A percentile compares a stretch with the other conserved stretches of the same genome.
phyloP scores from a whole-genome alignment of 1,140 invertebrate species.

The Cyrtorhinus lividipennis region DNA sequence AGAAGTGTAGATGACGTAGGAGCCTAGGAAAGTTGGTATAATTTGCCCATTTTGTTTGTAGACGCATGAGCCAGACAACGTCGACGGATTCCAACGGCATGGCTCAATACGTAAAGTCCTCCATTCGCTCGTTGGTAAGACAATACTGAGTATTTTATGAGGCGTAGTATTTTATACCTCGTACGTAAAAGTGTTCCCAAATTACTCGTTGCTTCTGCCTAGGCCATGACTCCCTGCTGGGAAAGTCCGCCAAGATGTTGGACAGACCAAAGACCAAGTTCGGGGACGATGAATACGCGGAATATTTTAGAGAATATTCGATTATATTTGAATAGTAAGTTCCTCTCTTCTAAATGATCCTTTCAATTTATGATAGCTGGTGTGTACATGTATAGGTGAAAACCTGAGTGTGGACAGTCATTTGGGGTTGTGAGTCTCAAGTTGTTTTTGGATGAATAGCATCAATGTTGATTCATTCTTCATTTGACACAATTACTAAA shows the following conservation, averaged over 20 bases:
- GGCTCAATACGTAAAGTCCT: background rate
- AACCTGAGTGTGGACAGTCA: too few species aligned
- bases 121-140: slow-evolving; percentile 4
- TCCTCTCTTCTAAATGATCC: too few species aligned
- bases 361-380: too few species aligned
- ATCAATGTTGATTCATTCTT: too few species aligned
- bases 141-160: background rate
- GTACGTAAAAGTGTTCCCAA: background rate
- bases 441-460: too few species aligned
- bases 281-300: background rate
- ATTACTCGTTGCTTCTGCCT: background rate
- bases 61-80: background rate
- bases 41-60: too few species aligned
- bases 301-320: slow-evolving; percentile 1
- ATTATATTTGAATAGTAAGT: slow-evolving; percentile 1
- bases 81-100: background rate
- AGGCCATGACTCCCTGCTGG: background rate
- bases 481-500: too few species aligned
- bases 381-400: too few species aligned
- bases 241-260: slow-evolving; percentile 1
- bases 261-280: background rate
- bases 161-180: background rate
- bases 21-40: too few species aligned
- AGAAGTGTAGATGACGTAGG: too few species aligned
- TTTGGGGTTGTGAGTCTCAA: too few species aligned